Conservation (phyloP, 2,113 vertebrate species). For the Tylochromis polylepis region DNA sequence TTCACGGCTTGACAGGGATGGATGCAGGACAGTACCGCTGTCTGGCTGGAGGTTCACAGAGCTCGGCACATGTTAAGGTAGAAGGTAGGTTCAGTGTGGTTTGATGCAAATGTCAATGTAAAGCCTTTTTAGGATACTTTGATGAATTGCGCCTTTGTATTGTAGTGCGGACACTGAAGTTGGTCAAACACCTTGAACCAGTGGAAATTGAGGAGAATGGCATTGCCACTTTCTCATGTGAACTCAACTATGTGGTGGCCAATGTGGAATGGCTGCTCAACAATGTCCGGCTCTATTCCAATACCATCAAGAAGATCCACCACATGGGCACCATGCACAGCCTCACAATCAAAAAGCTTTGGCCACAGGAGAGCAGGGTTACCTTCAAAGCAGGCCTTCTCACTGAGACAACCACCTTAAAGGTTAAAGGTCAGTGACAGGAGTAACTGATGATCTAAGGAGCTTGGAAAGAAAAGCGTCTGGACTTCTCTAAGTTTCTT, state of each 20-base stretch:
- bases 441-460: background rate
- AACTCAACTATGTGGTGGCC: constrained; percentile 86
- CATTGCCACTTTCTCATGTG: constrained; percentile 74
- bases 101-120: background rate
- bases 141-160: background rate
- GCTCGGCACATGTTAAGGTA: constrained; percentile 76
- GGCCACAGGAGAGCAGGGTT: constrained; percentile 76
- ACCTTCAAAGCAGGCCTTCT: constrained; percentile 77
- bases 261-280: constrained; percentile 90
- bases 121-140: background rate
- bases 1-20: constrained; percentile 72
- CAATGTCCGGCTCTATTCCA: constrained; percentile 75
- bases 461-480: too few species aligned
- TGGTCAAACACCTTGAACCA: constrained; percentile 79
- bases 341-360: constrained; percentile 79
- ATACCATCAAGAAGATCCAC: constrained; percentile 80
- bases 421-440: constrained; percentile 83
- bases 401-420: constrained; percentile 71
- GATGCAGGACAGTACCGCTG: constrained; percentile 87
- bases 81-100: constrained; percentile 72
- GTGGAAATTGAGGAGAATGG: constrained; percentile 80
- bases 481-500: too few species aligned
- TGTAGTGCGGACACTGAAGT: constrained; percentile 78
- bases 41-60: constrained; percentile 80
- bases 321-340: constrained; percentile 78